Evolutionary conservation across 23 tunicate species (phyloP), one percentile per base, ranked within the genome.

Genomic region (Pegea sp.): DNA sequence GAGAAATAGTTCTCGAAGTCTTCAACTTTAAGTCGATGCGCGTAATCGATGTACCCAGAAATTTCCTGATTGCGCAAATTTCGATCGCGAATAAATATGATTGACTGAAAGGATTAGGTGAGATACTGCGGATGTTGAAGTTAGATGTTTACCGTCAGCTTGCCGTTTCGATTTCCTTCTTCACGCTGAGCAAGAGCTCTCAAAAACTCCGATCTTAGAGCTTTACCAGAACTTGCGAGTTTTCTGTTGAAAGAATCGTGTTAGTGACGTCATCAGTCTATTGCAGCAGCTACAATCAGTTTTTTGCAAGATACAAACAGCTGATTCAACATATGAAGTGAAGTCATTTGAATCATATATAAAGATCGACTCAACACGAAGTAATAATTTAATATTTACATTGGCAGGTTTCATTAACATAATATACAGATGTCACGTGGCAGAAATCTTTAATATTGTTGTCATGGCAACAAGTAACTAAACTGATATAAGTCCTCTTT

Each of bases 31-130:
- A 89, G 63, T 49, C 98, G 67, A 49, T 89, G 98, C 6, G 98
- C 98, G 51, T 44, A 89, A 64, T 89, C 98, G 20, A 89, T 77
- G 54, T 89, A 89, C 18, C 98, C 98, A 20, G 98, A 89, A 26
- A 89, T 89, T 71, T 89, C 98, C 53, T 89, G 98, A 28, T 74
- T 59, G 11, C 91, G 54, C 30, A 68, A 30, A 44, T 89, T 89
- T 52, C 71, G 70, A 52, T 76, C 90, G 18, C 98, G 90, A 42
- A 80, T 89, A 43, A 89, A 89, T 16, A 89, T 89, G 22, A 89
- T 89, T 13, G 98, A 89, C 89, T 77, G 55, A 7, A 70, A 53
- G 29, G 18, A 62, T 42, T 20, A 8, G 11, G 16, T 8, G 11
- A 38, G 11, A 8, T 38, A 8, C 16, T 38, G 46, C 46, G 16